Base-by-base conservation (phyloP, 2,888 invertebrate genomes). In the Chymomyza fuscimana region DNA sequence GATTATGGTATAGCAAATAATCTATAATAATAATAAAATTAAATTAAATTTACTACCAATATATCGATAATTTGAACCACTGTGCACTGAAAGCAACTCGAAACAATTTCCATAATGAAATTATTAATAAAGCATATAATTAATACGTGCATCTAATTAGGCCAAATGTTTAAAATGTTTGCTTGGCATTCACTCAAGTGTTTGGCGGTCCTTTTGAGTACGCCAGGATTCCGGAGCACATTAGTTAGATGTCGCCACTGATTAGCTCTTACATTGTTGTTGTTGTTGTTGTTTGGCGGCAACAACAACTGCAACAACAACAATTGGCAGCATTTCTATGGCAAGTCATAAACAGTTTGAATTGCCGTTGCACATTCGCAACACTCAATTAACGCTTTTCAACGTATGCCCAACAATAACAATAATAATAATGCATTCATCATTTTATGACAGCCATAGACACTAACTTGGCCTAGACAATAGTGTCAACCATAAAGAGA, bases 351-450 rank as follows among this genome's bases (percentile, higher is more conserved):
- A 86, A 82, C 87, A 82, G 85, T 87, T 80, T 82, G 85, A 86
- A 87, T 81, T 86, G 84, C 87, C 78, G 82, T 78, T 82, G 87
- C 82, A 80, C 87, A 86, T 87, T 86, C 82, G 85, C 85, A 87
- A 87, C 85, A 86, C 87, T 86, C 85, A 86, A 86, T 86, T 86
- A 86, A 85, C 85, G 85, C 85, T 85, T 87, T 85, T 85, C 87
- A 86, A 84, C 87, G 40, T 46, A 46, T 46, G 40, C 40, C 40
- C 67, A 64, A 56, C 69, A 67, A 73, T 78, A 79, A 77, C 77
- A 80, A 76, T 82, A 81, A 78, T 82, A 85, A 81, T 81, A 86
- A 82, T 82, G 85, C 87, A 86, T 86, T 86, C 85, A 86, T 86
- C 85, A 85, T 77, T 75, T 87, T 80, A 81, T 87, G 85, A 82